Percentiles rank a stretch among this genome's conserved stretches.
Conservation (phyloP, 2,113 vertebrate species). For the Elanus axillaris region DNA sequence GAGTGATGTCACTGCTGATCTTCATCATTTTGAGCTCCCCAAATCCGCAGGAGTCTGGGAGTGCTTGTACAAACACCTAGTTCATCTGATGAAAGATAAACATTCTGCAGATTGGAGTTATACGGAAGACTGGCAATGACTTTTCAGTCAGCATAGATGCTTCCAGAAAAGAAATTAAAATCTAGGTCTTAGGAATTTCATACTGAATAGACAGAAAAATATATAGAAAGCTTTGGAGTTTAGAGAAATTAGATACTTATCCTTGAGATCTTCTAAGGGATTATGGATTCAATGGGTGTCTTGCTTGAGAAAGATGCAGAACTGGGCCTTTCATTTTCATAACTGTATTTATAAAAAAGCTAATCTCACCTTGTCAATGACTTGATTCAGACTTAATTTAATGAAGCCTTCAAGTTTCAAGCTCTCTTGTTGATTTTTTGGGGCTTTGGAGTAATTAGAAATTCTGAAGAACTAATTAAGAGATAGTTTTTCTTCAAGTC, state of each 20-base stretch:
- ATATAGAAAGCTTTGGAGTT: neutral
- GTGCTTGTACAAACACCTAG: neutral
- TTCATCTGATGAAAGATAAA: neutral
- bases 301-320: neutral
- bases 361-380: neutral
- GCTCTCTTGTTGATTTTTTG: neutral
- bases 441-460: neutral
- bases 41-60: neutral
- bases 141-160: neutral
- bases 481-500: neutral
- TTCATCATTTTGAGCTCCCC: neutral
- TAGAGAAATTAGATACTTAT: neutral
- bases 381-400: neutral
- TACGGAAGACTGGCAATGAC: neutral
- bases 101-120: neutral
- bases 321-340: neutral
- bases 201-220: neutral
- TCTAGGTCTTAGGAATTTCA: neutral
- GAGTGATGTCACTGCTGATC: neutral
- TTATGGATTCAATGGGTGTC: neutral
- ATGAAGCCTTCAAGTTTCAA: neutral
- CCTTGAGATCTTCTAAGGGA: neutral
- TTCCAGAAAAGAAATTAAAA: neutral
- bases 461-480: neutral
- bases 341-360: neutral